Evolutionary conservation across 1,140 invertebrate species (phyloP).

Genomic region (Zaprionus lachaisei): DNA sequence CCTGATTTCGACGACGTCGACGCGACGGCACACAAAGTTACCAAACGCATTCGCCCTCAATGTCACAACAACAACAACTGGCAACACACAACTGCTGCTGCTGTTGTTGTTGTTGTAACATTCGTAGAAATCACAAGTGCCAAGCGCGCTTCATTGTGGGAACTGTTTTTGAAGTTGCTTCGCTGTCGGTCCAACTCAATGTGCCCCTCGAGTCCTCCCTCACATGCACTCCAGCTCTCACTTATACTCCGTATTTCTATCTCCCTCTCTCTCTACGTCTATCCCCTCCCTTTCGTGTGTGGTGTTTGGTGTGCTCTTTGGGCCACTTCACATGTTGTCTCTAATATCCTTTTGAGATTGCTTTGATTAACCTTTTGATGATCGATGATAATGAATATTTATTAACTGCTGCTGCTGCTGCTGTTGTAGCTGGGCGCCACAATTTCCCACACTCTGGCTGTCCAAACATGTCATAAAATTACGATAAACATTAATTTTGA

Average conservation of each 20-base stretch:
- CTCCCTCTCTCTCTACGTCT: constrained; percentile 6
- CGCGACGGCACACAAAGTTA: constrained; percentile 57
- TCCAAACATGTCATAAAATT: constrained; percentile 55
- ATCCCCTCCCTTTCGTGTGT: constrained; percentile 12
- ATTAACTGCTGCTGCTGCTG: constrained; percentile 54
- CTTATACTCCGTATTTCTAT: not conserved
- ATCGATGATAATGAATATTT: constrained; percentile 79
- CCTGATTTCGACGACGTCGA: constrained; percentile 72
- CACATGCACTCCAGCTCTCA: constrained; percentile 10
- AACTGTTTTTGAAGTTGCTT: constrained; percentile 69
- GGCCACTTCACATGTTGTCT: constrained; percentile 63
- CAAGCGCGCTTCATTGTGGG: constrained; percentile 80
- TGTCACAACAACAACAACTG: constrained; percentile 76
- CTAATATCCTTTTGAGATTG: constrained; percentile 74
- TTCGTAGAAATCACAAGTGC: constrained; percentile 82
- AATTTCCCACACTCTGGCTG: constrained; percentile 69
- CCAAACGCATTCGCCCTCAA: constrained; percentile 81
- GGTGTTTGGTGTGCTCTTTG: constrained; percentile 12
- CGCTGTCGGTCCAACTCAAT: constrained; percentile 46
- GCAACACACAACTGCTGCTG: constrained; percentile 37
- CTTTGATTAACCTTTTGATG: constrained; percentile 73
- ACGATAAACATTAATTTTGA: constrained; percentile 69
- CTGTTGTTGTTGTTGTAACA: constrained; percentile 71
- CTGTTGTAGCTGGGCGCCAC: constrained; percentile 39
- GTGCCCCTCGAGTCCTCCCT: constrained; percentile 39